Evolutionary conservation across 2,888 invertebrate genomes (phyloP).

Genomic region (Caenorhabditis sulstoni): DNA sequence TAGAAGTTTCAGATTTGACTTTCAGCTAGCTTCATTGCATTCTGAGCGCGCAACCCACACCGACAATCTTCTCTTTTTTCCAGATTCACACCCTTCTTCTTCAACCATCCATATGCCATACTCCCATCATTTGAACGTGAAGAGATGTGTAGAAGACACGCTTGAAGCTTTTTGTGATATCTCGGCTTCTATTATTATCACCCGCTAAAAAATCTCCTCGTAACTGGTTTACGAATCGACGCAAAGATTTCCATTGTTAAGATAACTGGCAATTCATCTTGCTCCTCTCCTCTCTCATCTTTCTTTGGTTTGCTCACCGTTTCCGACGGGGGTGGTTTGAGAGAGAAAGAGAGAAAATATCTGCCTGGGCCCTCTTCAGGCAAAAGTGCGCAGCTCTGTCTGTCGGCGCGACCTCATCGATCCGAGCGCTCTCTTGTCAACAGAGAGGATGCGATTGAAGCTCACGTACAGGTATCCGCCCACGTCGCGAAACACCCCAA

Average conservation of each 20-base stretch:
- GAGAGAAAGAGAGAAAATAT: slow-evolving; percentile 50
- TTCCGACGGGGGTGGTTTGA: slow-evolving; percentile 55
- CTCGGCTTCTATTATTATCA: too few relatives aligned
- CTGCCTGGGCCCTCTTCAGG: slow-evolving; percentile 51
- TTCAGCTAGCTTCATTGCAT: too few relatives aligned
- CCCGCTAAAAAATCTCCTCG: slow-evolving; percentile 10
- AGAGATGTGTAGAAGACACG: too few relatives aligned
- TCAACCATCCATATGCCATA: too few relatives aligned
- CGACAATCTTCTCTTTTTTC: too few relatives aligned
- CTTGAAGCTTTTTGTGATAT: too few relatives aligned
- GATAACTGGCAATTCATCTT: slow-evolving; percentile 51
- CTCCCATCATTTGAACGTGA: too few relatives aligned
- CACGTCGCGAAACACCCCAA: slow-evolving; percentile 40
- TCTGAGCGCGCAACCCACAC: too few relatives aligned
- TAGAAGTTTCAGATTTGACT: slow-evolving; percentile 5
- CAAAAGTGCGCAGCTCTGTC: slow-evolving; percentile 53
- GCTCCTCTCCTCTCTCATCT: slow-evolving; percentile 1
- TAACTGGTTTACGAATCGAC: slow-evolving; percentile 34
- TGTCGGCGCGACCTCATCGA: slow-evolving; percentile 35
- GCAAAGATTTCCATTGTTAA: slow-evolving; percentile 33
- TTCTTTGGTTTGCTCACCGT: slow-evolving; percentile 51
- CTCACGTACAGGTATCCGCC: slow-evolving; percentile 60
- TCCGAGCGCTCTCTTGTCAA: slow-evolving; percentile 30
- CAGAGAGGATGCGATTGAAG: slow-evolving; percentile 18
- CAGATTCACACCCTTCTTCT: too few relatives aligned